Base-by-base conservation (phyloP, 2,888 invertebrate species). In the Lapara coniferarum region DNA sequence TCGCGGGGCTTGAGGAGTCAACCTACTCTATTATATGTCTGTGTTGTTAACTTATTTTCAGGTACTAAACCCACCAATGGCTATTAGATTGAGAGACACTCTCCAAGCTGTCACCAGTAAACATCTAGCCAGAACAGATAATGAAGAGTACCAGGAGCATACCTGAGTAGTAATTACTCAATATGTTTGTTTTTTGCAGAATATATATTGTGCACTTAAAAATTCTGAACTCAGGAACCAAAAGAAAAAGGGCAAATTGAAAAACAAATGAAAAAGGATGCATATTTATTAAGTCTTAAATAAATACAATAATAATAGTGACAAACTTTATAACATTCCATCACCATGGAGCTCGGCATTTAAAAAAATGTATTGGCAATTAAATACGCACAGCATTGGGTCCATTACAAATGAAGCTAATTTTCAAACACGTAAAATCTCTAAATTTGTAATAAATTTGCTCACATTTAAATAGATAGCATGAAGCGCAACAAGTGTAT, bases 261-360 rank as follows among this genome's bases (percentile, higher is more conserved):
- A 19, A 56, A 55, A 55, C 16, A 71, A 66, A 71, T 76, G 71
- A 75, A 84, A 89, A 90, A 88, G 85, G 87, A 87, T 87, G 86
- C 84, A 87, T 88, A 85, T 89, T 89, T 90, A 89, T 89, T 91
- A 84, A 78, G 85, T 85, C 89, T 89, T 91, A 90, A 87, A 89
- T 89, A 90, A 90, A 90, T 89, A 90, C 76, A 81, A 84, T 81
- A 85, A 86, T 86, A 89, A 87, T 86, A 79, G 83, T 86, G 85
- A 86, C 86, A 86, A 85, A 85, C 87, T 88, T 85, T 87, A 88
- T 84, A 90, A 89, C 87, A 85, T 81, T 89, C 91, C 90, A 78
- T 86, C 89, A 90, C 89, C 90, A 79, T 55, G 53, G 59, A 16
- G 8, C 59, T 44, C 16, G 16, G 49, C 69, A 56, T 63, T 49